Base-by-base conservation (phyloP, 2,113 vertebrate species). In the Dicrurus megarhynchus region DNA sequence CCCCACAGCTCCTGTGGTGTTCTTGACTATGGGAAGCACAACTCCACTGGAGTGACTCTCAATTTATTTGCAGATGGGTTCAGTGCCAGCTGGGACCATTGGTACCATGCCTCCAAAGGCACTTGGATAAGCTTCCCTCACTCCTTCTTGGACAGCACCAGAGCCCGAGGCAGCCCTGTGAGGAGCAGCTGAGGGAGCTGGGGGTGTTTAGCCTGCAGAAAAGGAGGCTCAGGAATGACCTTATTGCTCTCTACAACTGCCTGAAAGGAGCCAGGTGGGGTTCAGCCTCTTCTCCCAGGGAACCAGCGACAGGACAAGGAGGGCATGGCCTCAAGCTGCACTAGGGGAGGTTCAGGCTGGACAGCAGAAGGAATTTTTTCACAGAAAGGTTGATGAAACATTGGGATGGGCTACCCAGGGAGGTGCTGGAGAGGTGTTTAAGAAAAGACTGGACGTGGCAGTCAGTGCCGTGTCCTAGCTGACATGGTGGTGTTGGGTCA, bases 1-100 rank as follows among this genome's bases (percentile, higher is more conserved):
- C 35, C 28, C n/a, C 61, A 0, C 71, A 10, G 57, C 32, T 67
- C n/a, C 27, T 0, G 7, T 0, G 3, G 5, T 2, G 10, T 0
- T 15, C 33, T 3, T 10, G 15, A 2, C 61, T 26, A 0, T 2
- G 7, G 46, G 53, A 14, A 1, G 9, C 57, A 15, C 50, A 35
- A 0, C 39, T 13, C 60, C 52, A 0, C 11, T 7, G 32, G 42
- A 0, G 4, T 0, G 19, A 4, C 76, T 5, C 12, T 2, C 39
- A 2, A 2, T 10, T 9, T 23, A 5, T 26, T 3, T 27, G 6
- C 53, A 10, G 60, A 15, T 3, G 21, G 53, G 53, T 21, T 13
- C 53, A 7, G 20, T n/a, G 87, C 44, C 27, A 20, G 10, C 52
- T 23, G 60, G 27, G 46, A 6, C 4, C 3, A 17, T 3, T 16